Base-by-base conservation (phyloP, 2,888 invertebrate species). In the Altica lythri region DNA sequence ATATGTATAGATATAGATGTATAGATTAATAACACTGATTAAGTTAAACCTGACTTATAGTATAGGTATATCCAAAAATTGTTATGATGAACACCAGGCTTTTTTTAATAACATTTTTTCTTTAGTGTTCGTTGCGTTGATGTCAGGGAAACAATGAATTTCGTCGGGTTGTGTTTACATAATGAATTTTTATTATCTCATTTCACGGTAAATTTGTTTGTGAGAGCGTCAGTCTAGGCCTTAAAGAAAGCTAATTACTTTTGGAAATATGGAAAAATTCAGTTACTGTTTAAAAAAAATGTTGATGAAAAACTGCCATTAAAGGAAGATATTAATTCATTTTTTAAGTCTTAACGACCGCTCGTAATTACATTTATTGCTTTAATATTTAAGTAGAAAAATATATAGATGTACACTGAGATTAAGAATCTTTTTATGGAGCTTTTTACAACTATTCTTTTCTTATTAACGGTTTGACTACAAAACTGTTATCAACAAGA, bases 131-230 rank as follows among this genome's bases (percentile, higher is more conserved):
- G 22, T 25, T 19, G 22, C 29, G 12, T 19, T 18, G 19, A 27
- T 9, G 34, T 34, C 16, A 9, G 34, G 10, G 35, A 45, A 45
- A 45, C 25, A 45, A 45, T 34, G 35, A 35, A 37, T 27, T 35
- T 32, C 12, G 10, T 37, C 37, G 29, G 27, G 37, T 37, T 13
- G 35, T 46, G 27, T 46, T 46, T 46, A 37, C 35, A 27, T 46
- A 37, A 46, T 46, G 46, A 46, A 46, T 46, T 46, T 46, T 46
- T 35, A 46, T 46, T 46, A 46, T 37, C 46, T 37, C 35, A 46
- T 46, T 46, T 46, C 37, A 46, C 27, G 27, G 37, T 37, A 27
- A 46, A 46, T 46, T 46, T 37, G 46, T 22, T 35, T 22, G 14
- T 14, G 42, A 42, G 42, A 14, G 17, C 18, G 6, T 42, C 25